phyloP scores from a whole-genome alignment of 2,888 invertebrate genomes.

The Agrochola litura region DNA sequence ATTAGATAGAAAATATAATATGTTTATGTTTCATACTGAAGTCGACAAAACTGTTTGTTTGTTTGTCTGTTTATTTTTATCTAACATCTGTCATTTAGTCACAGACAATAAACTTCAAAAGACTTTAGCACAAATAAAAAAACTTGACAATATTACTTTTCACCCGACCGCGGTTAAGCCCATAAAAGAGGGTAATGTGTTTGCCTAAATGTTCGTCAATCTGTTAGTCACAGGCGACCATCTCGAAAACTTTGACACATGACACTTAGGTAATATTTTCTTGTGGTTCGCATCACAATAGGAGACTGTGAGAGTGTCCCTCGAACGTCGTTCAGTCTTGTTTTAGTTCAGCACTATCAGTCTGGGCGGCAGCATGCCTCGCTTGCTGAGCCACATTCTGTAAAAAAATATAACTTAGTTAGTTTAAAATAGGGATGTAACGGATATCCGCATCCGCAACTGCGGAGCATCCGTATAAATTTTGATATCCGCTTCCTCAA shows the following conservation, averaged over 20 bases:
- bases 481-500: too few relatives aligned
- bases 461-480: too few relatives aligned
- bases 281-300: constrained; percentile 26
- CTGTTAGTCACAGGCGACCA: background rate
- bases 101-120: background rate
- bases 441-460: too few relatives aligned
- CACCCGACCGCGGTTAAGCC: background rate
- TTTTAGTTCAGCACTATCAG: constrained; percentile 82
- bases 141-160: background rate
- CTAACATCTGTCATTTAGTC: background rate
- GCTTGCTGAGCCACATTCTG: constrained; percentile 93
- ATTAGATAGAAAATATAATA: background rate
- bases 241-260: constrained; percentile 24
- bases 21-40: background rate
- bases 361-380: constrained; percentile 85
- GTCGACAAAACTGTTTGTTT: background rate
- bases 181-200: background rate
- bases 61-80: background rate
- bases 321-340: constrained; percentile 67
- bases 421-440: too few relatives aligned
- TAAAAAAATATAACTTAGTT: constrained; percentile 62
- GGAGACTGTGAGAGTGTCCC: background rate
- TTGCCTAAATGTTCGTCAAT: background rate
- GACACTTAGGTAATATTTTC: background rate
- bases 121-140: background rate